phyloP scores from a whole-genome alignment of 2,888 invertebrate genomes.

The Cheilosia pagana region DNA sequence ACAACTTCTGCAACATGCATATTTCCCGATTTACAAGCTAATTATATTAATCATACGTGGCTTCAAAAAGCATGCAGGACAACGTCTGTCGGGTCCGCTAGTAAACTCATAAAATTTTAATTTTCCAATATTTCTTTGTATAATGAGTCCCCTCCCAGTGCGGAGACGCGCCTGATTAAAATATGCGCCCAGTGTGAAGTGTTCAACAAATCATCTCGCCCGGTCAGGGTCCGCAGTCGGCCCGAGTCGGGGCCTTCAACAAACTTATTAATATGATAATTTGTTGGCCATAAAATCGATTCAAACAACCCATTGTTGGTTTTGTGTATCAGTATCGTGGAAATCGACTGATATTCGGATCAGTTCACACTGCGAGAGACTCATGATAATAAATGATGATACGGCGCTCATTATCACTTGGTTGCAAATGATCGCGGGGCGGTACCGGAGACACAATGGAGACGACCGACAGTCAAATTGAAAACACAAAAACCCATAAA shows the following conservation, averaged over 20 bases:
- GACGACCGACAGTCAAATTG: constrained; percentile 57
- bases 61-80: no score
- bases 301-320: constrained; percentile 67
- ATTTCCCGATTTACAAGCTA: no score
- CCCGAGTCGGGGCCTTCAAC: constrained; percentile 60
- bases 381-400: constrained; percentile 69
- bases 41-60: no score
- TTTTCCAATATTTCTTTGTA: constrained; percentile 34
- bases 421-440: constrained; percentile 69
- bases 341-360: constrained; percentile 66
- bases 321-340: constrained; percentile 44
- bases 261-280: constrained; percentile 74
- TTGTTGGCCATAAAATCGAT: constrained; percentile 69
- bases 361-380: constrained; percentile 71
- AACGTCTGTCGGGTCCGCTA: no score
- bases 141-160: constrained; percentile 18
- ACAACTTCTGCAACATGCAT: no score
- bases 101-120: constrained; percentile 68
- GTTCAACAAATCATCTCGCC: constrained; percentile 63
- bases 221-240: constrained; percentile 5
- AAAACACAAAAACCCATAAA: constrained; percentile 23
- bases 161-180: constrained; percentile 26
- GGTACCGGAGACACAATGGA: constrained; percentile 73
- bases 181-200: constrained; percentile 59
- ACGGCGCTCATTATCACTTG: constrained; percentile 71